phyloP scores from a whole-genome alignment of 2,113 vertebrate species.

The Morone chrysops region DNA sequence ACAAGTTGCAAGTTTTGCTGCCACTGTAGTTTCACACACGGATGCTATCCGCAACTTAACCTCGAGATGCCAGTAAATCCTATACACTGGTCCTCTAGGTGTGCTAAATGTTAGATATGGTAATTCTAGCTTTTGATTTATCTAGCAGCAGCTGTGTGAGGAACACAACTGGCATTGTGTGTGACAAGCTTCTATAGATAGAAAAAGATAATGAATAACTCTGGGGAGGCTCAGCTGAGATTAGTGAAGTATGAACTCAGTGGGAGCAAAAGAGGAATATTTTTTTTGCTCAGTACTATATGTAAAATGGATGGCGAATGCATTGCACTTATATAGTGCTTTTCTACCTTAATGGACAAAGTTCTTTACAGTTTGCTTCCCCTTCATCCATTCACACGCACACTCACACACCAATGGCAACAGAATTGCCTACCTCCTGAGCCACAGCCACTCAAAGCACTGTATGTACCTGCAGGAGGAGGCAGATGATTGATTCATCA shows the following conservation, averaged over 20 bases:
- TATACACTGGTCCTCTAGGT: background rate
- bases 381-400: background rate
- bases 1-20: too few species aligned
- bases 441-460: background rate
- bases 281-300: constrained; percentile 35
- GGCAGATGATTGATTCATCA: constrained; percentile 74
- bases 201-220: constrained; percentile 52
- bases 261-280: constrained; percentile 20
- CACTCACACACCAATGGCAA: background rate
- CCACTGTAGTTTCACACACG: too few species aligned
- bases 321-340: background rate
- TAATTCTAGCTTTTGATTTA: constrained; percentile 31
- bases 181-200: constrained; percentile 48
- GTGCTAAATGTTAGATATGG: constrained; percentile 22
- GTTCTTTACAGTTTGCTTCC: background rate
- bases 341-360: background rate
- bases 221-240: constrained; percentile 45
- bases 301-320: constrained; percentile 25
- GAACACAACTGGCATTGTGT: constrained; percentile 11
- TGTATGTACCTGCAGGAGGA: constrained; percentile 60
- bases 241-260: constrained; percentile 53
- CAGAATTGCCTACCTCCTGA: background rate
- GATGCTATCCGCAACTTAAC: too few species aligned
- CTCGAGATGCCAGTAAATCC: too few species aligned
- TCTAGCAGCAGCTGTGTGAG: constrained; percentile 14